A percentile compares a stretch with the other conserved stretches of the same genome.
These are phyloP conservation scores for Campoletis sonorensis DNA, from an alignment of 1,140 invertebrate species.

Conservation along the genomic window DNA sequence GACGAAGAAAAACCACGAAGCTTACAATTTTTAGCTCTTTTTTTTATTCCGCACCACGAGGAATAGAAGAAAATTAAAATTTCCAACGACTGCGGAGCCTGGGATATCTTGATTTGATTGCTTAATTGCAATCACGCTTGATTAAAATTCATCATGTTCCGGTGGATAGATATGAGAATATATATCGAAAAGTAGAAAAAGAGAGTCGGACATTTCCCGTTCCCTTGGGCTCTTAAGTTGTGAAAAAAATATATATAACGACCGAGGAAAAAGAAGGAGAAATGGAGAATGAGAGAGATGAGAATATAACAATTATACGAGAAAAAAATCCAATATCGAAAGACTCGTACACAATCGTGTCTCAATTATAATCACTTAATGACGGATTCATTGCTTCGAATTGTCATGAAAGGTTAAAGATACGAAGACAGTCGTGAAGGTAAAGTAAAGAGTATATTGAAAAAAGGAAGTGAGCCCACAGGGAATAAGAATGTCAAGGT, in stretches of 20 bases:
- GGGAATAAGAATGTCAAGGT: neutral
- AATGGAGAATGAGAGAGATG: neutral
- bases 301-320: neutral
- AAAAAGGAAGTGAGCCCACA: neutral
- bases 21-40: neutral
- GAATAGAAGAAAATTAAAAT: neutral
- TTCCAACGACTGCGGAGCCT: neutral
- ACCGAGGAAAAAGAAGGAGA: neutral
- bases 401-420: conserved; percentile 23
- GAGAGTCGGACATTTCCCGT: neutral
- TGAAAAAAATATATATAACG: neutral
- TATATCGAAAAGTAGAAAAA: neutral
- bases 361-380: conserved; percentile 36
- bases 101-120: conserved; percentile 2
- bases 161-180: neutral
- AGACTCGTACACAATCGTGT: conserved; percentile 20
- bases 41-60: neutral
- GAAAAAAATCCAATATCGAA: neutral
- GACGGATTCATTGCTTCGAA: conserved; percentile 26
- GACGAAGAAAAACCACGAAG: neutral
- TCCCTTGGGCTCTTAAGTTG: neutral
- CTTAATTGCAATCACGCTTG: conserved; percentile 25
- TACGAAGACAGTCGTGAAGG: neutral
- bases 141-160: conserved; percentile 15
- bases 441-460: neutral